Percentiles rank a stretch among this genome's conserved stretches.
Conservation (phyloP, 2,888 invertebrate genomes). For the Hyposoter didymator region DNA sequence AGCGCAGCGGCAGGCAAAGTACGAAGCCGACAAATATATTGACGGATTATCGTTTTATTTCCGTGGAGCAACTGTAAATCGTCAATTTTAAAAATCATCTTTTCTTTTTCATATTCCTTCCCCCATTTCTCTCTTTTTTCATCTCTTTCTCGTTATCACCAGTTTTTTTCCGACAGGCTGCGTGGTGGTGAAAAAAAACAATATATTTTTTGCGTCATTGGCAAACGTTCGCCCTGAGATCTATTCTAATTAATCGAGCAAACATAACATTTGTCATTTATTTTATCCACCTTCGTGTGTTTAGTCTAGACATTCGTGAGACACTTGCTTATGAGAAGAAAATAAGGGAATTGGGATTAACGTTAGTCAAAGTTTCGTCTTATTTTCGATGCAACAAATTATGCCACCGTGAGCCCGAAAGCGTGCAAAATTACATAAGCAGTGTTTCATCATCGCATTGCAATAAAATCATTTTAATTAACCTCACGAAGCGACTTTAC, state of each 20-base stretch:
- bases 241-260: slow-evolving; percentile 6
- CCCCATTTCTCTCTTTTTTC: slow-evolving; percentile 3
- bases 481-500: too few relatives aligned
- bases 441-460: slow-evolving; percentile 31
- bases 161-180: not conserved
- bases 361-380: not conserved
- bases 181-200: not conserved
- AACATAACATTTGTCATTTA: not conserved
- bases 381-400: slow-evolving; percentile 7
- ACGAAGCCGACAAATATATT: slow-evolving; percentile 40
- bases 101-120: not conserved
- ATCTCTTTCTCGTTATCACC: not conserved
- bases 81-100: slow-evolving; percentile 10
- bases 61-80: slow-evolving; percentile 40
- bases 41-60: slow-evolving; percentile 24
- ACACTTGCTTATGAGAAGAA: slow-evolving; percentile 19
- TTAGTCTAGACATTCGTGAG: not conserved
- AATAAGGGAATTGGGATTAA: not conserved
- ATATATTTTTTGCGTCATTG: not conserved
- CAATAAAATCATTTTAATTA: slow-evolving; percentile 3
- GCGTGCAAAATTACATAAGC: slow-evolving; percentile 61
- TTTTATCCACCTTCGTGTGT: not conserved
- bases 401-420: slow-evolving; percentile 30
- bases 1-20: slow-evolving; percentile 41
- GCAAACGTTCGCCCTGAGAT: not conserved